A percentile compares a stretch with the other conserved stretches of the same genome.
Evolutionary conservation across 2,888 invertebrate genomes (phyloP).

Genomic region (Cheilosia vernalis): DNA sequence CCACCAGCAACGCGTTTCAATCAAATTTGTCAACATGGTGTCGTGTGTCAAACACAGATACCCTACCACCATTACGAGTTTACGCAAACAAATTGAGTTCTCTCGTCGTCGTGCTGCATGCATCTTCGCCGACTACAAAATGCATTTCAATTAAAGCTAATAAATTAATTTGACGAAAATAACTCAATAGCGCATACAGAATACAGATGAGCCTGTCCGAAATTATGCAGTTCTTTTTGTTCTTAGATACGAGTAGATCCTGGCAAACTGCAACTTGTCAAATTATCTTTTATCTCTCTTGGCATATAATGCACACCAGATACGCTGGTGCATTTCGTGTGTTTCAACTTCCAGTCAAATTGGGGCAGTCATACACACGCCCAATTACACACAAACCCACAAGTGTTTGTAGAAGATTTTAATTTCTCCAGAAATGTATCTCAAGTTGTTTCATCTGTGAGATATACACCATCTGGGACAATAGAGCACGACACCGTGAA

Average conservation of each 20-base stretch:
- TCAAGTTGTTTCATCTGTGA: conserved; percentile 37
- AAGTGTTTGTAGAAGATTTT: conserved; percentile 28
- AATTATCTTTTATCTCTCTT: conserved; percentile 25
- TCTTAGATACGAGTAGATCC: not conserved
- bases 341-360: not conserved
- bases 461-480: conserved; percentile 34
- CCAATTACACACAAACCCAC: conserved; percentile 1
- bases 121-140: conserved; percentile 4
- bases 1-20: not conserved
- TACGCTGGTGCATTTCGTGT: not conserved
- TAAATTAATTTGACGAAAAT: conserved; percentile 54
- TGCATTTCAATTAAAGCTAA: conserved; percentile 53
- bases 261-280: conserved; percentile 45
- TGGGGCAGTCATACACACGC: not conserved
- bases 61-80: not conserved
- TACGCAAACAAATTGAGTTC: conserved; percentile 30
- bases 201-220: conserved; percentile 34
- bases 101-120: not conserved
- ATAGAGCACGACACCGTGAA: not conserved
- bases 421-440: conserved; percentile 41
- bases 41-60: not conserved
- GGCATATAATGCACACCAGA: not conserved
- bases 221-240: conserved; percentile 16
- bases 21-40: conserved; percentile 16
- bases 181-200: conserved; percentile 38